Conservation (phyloP, 2,888 invertebrate genomes). For the Rotaria socialis region DNA sequence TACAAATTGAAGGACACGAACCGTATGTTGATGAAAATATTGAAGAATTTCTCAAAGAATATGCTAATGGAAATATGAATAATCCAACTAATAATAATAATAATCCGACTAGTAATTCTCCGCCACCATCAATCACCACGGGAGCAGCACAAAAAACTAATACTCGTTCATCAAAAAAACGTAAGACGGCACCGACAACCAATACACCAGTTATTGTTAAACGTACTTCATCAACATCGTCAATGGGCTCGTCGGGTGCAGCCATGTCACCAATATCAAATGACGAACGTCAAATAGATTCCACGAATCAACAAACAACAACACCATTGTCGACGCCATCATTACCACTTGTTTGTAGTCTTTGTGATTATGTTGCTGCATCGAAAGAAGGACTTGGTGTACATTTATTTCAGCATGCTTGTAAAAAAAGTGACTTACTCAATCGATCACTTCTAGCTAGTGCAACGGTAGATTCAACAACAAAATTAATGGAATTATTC, state of each 20-base stretch:
- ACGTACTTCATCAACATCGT: slow-evolving; percentile 19
- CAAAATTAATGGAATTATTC: slow-evolving; percentile 30
- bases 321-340: neutral
- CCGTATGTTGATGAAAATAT: slow-evolving; percentile 4
- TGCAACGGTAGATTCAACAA: neutral
- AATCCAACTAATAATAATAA: neutral
- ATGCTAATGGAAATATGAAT: neutral
- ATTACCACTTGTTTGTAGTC: neutral
- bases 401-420: slow-evolving; percentile 33
- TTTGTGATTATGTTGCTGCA: slow-evolving; percentile 34
- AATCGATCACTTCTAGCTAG: slow-evolving; percentile 19
- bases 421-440: slow-evolving; percentile 26
- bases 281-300: slow-evolving; percentile 16
- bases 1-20: slow-evolving; percentile 38
- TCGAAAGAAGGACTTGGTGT: neutral
- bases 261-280: neutral
- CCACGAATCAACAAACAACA: neutral
- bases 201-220: neutral
- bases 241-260: neutral
- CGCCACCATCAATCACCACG: neutral
- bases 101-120: neutral
- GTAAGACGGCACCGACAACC: neutral
- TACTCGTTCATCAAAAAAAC: slow-evolving; percentile 1
- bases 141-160: neutral
- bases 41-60: slow-evolving; percentile 37